phyloP scores from a whole-genome alignment of 2,888 invertebrate genomes.

The Nephrotoma appendiculata region DNA sequence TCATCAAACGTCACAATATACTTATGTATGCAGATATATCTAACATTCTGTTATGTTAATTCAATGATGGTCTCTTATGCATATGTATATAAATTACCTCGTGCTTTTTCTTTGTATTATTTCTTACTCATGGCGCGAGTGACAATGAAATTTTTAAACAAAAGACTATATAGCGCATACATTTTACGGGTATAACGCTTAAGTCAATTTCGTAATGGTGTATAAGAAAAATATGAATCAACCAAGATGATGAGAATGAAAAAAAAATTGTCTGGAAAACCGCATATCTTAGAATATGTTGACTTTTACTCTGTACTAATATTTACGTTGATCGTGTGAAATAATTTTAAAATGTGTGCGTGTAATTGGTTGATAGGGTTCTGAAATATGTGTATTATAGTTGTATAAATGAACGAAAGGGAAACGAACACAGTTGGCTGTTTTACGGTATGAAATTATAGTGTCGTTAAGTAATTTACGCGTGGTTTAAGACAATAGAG shows the following conservation, averaged over 20 bases:
- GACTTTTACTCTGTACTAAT: not conserved
- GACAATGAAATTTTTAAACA: not conserved
- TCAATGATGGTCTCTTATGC: not conserved
- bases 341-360: not conserved
- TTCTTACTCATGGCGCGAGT: not conserved
- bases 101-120: not conserved
- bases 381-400: not conserved
- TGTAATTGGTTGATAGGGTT: not conserved
- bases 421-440: not conserved
- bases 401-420: not conserved
- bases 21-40: not conserved
- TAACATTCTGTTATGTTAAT: not conserved
- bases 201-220: not conserved
- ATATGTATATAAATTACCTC: not conserved
- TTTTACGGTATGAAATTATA: not conserved
- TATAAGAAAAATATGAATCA: not conserved
- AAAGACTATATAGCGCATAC: not conserved
- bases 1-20: not conserved
- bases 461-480: not conserved
- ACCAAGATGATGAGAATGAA: not conserved
- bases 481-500: not conserved
- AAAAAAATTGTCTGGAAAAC: not conserved
- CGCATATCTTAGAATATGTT: not conserved
- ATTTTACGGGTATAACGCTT: not conserved
- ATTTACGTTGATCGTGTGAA: not conserved